Evolutionary conservation across 2,888 invertebrate genomes (phyloP).

Genomic region (Seira ritae): DNA sequence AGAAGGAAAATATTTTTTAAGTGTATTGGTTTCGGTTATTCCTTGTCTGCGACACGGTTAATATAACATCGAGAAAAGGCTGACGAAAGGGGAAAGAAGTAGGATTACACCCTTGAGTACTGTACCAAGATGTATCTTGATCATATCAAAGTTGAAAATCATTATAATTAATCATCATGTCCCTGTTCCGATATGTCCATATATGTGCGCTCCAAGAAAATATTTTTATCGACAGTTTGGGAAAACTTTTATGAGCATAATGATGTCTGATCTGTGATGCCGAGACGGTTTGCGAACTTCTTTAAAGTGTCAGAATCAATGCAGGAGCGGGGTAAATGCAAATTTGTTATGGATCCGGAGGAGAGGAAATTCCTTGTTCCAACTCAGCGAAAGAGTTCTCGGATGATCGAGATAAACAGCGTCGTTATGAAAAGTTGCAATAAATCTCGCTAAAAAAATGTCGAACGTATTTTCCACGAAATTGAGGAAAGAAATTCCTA

Average conservation of each 20-base stretch:
- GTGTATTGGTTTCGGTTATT: not conserved
- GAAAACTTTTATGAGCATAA: slow-evolving; percentile 31
- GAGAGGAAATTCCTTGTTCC: not conserved
- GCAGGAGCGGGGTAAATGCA: not conserved
- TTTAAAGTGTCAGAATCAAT: not conserved
- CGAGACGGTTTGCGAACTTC: not conserved
- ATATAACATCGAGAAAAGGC: not conserved
- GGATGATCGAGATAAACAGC: slow-evolving; percentile 1
- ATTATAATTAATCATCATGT: slow-evolving; percentile 7
- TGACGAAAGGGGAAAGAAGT: not conserved
- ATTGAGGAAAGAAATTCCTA: not conserved
- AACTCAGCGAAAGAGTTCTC: not conserved
- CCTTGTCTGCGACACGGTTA: slow-evolving; percentile 1
- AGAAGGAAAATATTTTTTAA: not conserved
- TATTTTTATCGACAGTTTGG: slow-evolving; percentile 3
- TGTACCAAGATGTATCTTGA: slow-evolving; percentile 28
- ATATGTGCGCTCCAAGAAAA: not conserved
- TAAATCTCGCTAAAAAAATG: slow-evolving; percentile 15
- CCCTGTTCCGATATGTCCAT: not conserved
- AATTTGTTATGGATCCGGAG: not conserved
- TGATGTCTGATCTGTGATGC: not conserved
- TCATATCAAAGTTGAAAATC: slow-evolving; percentile 56
- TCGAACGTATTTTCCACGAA: not conserved
- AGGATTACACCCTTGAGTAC: slow-evolving; percentile 18
- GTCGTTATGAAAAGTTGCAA: not conserved